Base-by-base conservation (phyloP, 2,888 invertebrate species). In the Caradrina kadenii region DNA sequence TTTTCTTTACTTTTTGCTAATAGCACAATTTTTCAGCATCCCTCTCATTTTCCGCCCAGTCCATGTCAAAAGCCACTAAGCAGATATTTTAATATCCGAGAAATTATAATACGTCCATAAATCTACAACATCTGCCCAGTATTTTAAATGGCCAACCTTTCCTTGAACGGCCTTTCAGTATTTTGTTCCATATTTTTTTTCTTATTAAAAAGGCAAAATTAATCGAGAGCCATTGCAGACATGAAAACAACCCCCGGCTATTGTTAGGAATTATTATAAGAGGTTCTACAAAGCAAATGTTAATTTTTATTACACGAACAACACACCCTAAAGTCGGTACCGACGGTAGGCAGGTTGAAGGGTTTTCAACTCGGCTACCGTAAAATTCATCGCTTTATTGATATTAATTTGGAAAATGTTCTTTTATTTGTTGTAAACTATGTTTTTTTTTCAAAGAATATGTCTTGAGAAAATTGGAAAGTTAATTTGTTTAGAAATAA, bases 261-360 rank as follows among this genome's bases (percentile, higher is more conserved):
- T 95, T 94, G 94, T 95, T 91, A 92, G 86, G 85, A 90, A 91
- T 94, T 92, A 94, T 94, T 94, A 93, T 91, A 92, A 92, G 91
- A 91, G 92, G 92, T 90, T 91, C 91, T 92, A 91, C 89, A 93
- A 91, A 91, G 92, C 88, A 92, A 94, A 94, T 94, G 93, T 93
- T 93, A 94, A 93, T 94, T 93, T 93, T 93, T 93, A 94, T 94
- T 93, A 92, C 89, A 88, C 89, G 87, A 89, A 91, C 89, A 92
- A 89, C 88, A 89, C 89, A 87, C 88, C 91, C 89, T 91, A 91
- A 89, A 87, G 87, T 26, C 26, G 26, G 26, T 89, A 88, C 89
- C 50, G 90, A 80, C 86, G 81, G 83, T 54, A 72, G 76, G 83
- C 54, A 72, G 76, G 84, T 76, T 83, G 86, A 82, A 81, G 83